These are phyloP conservation scores for Thyatira batis DNA, from an alignment of 2,888 invertebrate species.

Conservation along the genomic window DNA sequence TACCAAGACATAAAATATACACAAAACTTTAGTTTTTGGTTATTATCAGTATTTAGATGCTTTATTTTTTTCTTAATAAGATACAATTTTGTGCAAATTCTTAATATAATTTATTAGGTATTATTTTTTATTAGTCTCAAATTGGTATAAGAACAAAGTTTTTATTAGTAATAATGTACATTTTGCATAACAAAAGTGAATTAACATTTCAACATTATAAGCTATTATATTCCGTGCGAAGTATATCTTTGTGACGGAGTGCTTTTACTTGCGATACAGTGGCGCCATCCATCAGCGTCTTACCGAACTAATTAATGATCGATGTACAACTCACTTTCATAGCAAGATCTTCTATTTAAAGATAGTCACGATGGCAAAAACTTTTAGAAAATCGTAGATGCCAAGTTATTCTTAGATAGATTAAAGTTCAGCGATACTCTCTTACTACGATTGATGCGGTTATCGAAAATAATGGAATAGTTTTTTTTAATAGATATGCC, in stretches of 20 bases:
- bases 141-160: no score
- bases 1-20: no score
- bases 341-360: background rate
- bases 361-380: background rate
- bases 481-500: background rate
- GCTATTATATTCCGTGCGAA: background rate
- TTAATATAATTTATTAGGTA: no score
- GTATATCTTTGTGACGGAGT: background rate
- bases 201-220: background rate
- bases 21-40: no score
- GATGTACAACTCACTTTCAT: conserved; percentile 1
- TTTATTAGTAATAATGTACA: no score
- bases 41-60: no score
- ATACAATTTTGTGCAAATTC: no score
- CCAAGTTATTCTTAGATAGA: background rate
- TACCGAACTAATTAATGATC: conserved; percentile 50
- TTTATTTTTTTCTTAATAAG: no score
- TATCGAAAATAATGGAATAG: background rate
- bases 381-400: background rate
- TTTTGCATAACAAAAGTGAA: background rate
- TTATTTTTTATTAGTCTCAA: no score
- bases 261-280: conserved; percentile 14
- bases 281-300: conserved; percentile 61
- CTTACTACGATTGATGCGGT: background rate
- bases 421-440: background rate